Evolutionary conservation across 2,888 invertebrate genomes (phyloP), one percentile per base, ranked within the genome.

Genomic region (Tenthredo mesomela): DNA sequence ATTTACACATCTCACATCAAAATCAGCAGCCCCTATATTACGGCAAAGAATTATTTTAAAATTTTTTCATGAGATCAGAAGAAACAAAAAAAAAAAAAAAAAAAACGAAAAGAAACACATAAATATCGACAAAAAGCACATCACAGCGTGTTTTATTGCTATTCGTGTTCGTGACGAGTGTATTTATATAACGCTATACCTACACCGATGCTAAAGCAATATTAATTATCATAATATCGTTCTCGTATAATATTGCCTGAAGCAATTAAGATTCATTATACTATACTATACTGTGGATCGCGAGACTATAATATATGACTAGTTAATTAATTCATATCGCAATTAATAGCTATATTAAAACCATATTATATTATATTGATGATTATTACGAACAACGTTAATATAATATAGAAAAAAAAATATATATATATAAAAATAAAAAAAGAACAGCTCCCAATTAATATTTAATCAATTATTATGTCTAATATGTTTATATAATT

Each of bases 221-320:
- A 77, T 77, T 29, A n/a, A 50, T 40, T 29, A 18, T 77, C 12
- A 37, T 37, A 43, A 40, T 25, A 40, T 25, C 10, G 73, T 21
- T 78, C 78, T 58, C 61, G 58, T 37, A 78, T 37, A 78, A 58
- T 58, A 61, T 78, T 78, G 78, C 61, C 37, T 58, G 29, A 61
- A 78, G 40, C 78, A 78, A 78, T 58, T n/a, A 47, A 58, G 25
- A 82, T 82, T 83, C 61, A 75, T 71, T 85, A 54, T 85, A 54
- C n/a, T 47, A 43, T 82, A 54, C 80, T 75, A 84, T 6, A 10
- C 10, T 40, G n/a, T 40, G n/a, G 71, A 33, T 71, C 67, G 29
- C 29, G 29, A n/a, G 40, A n/a, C 71, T 15, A 18, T 2, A n/a
- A n/a, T 29, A 10, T 18, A 40, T 71, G 61, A 15, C 7, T 33